These are phyloP conservation scores for Smithornis capensis DNA, from an alignment of 2,113 vertebrate genomes.

Conservation along the genomic window DNA sequence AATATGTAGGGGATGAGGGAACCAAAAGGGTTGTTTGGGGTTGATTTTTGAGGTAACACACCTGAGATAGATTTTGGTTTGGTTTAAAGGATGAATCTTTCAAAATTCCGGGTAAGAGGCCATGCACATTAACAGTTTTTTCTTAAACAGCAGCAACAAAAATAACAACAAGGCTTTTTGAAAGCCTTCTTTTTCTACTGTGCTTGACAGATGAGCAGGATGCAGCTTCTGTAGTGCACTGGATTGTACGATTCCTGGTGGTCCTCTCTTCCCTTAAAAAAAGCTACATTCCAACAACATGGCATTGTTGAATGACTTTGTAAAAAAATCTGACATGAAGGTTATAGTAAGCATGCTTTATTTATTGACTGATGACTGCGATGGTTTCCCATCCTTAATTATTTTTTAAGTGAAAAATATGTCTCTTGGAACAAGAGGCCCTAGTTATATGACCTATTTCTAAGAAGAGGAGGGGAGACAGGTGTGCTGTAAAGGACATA, in stretches of 20 bases:
- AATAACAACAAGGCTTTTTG: not conserved
- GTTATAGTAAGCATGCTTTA: not conserved
- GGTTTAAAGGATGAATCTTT: not conserved
- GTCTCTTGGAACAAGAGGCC: not conserved
- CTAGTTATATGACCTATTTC: not conserved
- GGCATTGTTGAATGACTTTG: not conserved
- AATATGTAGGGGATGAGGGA: rapidly evolving
- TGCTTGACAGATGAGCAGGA: not conserved
- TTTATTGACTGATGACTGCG: not conserved
- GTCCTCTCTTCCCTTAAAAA: not conserved
- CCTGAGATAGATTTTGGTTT: not conserved
- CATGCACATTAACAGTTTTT: not conserved
- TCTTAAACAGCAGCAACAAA: not conserved
- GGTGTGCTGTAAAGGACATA: not conserved
- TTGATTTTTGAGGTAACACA: not conserved
- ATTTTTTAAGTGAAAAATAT: not conserved
- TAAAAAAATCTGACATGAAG: not conserved
- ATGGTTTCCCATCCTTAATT: not conserved
- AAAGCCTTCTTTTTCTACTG: not conserved
- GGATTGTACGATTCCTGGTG: not conserved
- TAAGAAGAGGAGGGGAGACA: not conserved
- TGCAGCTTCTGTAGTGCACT: not conserved
- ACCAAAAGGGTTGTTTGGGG: not conserved
- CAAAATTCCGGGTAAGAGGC: not conserved
- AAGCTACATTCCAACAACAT: not conserved